A percentile compares a stretch with the other conserved stretches of the same genome.
Evolutionary conservation across 64 coral and sea anemone genomes (phyloP).

Genomic region (Trachythela sp.): DNA sequence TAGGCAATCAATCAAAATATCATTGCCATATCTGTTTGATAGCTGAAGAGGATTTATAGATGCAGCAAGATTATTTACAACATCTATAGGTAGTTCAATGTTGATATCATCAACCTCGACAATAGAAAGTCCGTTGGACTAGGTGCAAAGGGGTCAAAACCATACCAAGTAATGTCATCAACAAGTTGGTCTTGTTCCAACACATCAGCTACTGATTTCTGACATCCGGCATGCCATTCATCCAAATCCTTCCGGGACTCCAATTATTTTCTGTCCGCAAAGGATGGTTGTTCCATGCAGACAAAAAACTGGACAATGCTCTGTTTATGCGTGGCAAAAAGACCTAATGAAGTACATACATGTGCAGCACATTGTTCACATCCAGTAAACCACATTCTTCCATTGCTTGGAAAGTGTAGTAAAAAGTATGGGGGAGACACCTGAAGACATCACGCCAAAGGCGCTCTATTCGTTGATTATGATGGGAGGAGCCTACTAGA

Average conservation of each 20-base stretch:
- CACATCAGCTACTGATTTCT: conserved; percentile 40
- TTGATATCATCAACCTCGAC: conserved; percentile 18
- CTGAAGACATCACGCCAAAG: conserved; percentile 62
- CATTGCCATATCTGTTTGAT: no score
- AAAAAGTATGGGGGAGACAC: conserved; percentile 50
- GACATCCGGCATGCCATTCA: conserved; percentile 44
- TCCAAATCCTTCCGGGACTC: conserved; percentile 44
- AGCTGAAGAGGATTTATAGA: no score
- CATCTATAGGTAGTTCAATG: no score
- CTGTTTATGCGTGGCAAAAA: conserved; percentile 66
- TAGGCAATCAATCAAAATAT: no score
- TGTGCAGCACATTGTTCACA: conserved; percentile 52
- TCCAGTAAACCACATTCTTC: conserved; percentile 60
- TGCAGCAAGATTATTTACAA: no score
- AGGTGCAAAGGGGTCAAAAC: conserved; percentile 49
- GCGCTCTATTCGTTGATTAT: conserved; percentile 60
- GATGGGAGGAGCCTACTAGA: conserved; percentile 49
- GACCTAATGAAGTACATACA: conserved; percentile 51
- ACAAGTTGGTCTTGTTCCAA: conserved; percentile 21
- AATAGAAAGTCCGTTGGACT: conserved; percentile 34
- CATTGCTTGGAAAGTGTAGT: conserved; percentile 59
- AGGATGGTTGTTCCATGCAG: conserved; percentile 56
- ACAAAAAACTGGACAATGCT: conserved; percentile 49
- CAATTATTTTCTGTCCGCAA: conserved; percentile 41
- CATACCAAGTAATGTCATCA: conserved; percentile 48